These are phyloP conservation scores for Tetragnatha montana DNA, from an alignment of 2,888 invertebrate genomes.

Conservation along the genomic window DNA sequence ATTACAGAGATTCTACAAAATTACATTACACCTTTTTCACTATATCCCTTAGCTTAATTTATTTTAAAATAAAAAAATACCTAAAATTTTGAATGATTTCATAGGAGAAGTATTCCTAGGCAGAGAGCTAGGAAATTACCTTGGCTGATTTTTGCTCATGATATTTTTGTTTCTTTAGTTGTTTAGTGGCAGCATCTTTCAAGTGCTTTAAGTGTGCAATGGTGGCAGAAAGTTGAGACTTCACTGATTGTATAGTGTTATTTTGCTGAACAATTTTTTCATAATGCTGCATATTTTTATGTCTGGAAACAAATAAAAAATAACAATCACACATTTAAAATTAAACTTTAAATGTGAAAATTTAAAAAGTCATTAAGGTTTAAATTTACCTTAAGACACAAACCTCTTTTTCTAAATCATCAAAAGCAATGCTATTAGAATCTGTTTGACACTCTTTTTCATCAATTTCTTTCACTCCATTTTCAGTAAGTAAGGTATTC, in stretches of 20 bases:
- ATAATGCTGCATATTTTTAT: conserved; percentile 51
- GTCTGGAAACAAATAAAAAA: conserved; percentile 36
- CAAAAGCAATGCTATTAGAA: neutral
- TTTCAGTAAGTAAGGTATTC: conserved; percentile 27
- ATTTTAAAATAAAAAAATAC: neutral
- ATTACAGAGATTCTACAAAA: too few species aligned
- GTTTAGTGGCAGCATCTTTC: conserved; percentile 63
- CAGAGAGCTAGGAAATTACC: conserved; percentile 15
- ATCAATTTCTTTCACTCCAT: conserved; percentile 52
- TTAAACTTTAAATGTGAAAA: neutral
- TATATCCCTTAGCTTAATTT: neutral
- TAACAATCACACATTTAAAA: neutral
- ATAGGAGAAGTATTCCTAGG: neutral
- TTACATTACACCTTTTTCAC: too few species aligned
- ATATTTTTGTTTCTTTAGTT: conserved; percentile 59
- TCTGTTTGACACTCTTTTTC: conserved; percentile 62
- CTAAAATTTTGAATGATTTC: neutral
- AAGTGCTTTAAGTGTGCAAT: conserved; percentile 64
- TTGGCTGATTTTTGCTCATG: conserved; percentile 35
- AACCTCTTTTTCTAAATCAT: conserved; percentile 53
- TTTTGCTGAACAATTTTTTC: conserved; percentile 57
- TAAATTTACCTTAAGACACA: conserved; percentile 44
- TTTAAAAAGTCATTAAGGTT: neutral
- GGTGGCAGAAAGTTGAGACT: conserved; percentile 55
- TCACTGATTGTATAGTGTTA: conserved; percentile 53